Conservation (phyloP, 2,113 vertebrate species). For the Oncorhynchus nerka region DNA sequence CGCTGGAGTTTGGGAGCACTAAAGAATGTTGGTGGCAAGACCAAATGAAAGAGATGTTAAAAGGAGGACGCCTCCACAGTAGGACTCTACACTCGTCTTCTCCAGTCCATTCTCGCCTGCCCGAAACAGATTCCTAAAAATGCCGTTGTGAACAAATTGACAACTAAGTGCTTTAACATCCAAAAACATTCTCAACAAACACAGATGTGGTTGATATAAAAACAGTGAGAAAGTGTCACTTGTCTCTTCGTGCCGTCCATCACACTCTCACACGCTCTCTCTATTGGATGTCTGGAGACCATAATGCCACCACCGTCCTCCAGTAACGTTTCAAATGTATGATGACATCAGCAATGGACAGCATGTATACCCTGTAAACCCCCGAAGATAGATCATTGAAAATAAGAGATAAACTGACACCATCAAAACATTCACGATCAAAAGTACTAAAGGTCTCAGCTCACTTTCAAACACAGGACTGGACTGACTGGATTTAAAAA, state of each 20-base stretch:
- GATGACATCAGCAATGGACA: constrained; percentile 43
- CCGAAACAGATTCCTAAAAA: constrained; percentile 49
- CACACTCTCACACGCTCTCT: constrained; percentile 17
- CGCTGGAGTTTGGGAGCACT: constrained; percentile 49
- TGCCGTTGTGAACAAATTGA: constrained; percentile 59
- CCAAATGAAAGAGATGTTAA: constrained; percentile 31
- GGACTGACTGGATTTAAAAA: constrained; percentile 51
- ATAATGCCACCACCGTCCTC: constrained; percentile 34
- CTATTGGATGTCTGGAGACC: constrained; percentile 37
- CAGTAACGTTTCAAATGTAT: constrained; percentile 41
- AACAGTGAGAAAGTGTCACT: constrained; percentile 68
- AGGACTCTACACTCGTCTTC: constrained; percentile 13
- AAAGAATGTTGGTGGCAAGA: constrained; percentile 40
- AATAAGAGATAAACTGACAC: constrained; percentile 62
- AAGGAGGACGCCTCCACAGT: constrained; percentile 10
- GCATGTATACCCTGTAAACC: constrained; percentile 76
- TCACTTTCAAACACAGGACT: constrained; percentile 63
- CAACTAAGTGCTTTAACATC: constrained; percentile 75
- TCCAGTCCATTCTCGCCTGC: constrained; percentile 32
- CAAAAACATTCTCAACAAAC: constrained; percentile 62
- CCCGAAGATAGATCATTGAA: constrained; percentile 55
- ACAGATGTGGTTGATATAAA: constrained; percentile 72
- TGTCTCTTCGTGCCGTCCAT: constrained; percentile 60
- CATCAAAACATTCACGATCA: constrained; percentile 55
- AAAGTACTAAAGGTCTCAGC: constrained; percentile 57